Percentiles rank a stretch among this genome's conserved stretches.
Conservation (phyloP, 2,797 vertebrate genomes). For the Pangasius larnaudii region DNA sequence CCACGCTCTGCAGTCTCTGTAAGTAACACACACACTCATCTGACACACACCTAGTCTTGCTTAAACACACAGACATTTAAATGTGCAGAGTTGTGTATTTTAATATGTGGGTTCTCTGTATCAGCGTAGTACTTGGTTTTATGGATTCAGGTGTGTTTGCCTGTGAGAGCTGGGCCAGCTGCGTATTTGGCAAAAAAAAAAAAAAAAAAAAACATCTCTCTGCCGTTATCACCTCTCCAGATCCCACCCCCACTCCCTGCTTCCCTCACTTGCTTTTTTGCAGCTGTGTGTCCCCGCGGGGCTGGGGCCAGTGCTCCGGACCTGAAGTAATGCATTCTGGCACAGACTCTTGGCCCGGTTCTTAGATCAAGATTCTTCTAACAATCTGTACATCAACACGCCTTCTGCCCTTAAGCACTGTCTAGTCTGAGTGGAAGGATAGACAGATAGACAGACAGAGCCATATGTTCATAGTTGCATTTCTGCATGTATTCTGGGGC, state of each 20-base stretch:
- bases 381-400: conserved; percentile 76
- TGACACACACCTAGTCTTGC: not conserved
- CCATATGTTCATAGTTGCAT: not conserved
- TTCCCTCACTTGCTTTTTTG: conserved; percentile 57
- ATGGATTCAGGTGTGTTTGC: conserved; percentile 29
- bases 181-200: conserved; percentile 55
- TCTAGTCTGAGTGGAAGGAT: conserved; percentile 58
- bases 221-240: conserved; percentile 67
- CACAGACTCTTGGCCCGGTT: conserved; percentile 66
- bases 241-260: conserved; percentile 58
- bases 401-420: conserved; percentile 72
- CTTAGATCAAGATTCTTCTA: conserved; percentile 72
- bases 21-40: conserved; percentile 70
- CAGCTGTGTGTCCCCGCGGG: conserved; percentile 69
- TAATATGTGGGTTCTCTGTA: not conserved
- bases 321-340: conserved; percentile 74
- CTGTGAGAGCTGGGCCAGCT: conserved; percentile 33
- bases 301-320: conserved; percentile 67
- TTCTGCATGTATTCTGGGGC: not conserved
- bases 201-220: conserved; percentile 67
- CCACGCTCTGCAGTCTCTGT: conserved; percentile 92
- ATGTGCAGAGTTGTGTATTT: not conserved
- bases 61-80: not conserved
- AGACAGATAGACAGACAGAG: conserved; percentile 21
- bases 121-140: conserved; percentile 9